These are phyloP conservation scores for Trachelipus rathkii DNA, from an alignment of 1,140 invertebrate genomes.

Conservation along the genomic window DNA sequence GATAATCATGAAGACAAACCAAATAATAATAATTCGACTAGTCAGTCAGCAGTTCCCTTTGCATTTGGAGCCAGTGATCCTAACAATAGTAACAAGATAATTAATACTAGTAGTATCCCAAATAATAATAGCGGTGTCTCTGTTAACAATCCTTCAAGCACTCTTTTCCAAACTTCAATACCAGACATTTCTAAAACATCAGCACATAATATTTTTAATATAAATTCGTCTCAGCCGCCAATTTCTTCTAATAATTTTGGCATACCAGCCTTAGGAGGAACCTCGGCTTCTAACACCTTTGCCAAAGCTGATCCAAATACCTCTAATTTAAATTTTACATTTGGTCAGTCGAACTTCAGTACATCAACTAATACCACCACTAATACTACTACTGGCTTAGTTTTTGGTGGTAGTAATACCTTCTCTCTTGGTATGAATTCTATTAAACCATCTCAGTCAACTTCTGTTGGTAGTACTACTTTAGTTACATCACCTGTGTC, in stretches of 20 bases:
- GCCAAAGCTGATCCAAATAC: background rate
- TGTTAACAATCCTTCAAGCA: no score
- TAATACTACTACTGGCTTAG: background rate
- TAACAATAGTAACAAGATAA: background rate
- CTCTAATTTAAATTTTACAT: background rate
- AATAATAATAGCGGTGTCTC: no score
- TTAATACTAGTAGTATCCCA: no score
- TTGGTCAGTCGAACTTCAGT: background rate
- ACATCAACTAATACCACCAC: background rate
- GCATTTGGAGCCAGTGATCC: background rate
- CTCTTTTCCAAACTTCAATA: background rate
- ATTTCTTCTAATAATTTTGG: background rate
- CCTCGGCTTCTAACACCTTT: background rate
- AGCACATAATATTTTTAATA: background rate
- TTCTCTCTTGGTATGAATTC: background rate
- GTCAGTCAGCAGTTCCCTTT: background rate
- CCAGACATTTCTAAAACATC: background rate
- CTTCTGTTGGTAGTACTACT: no score
- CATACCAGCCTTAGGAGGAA: background rate
- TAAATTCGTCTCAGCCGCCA: background rate
- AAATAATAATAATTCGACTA: background rate
- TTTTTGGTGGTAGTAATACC: background rate
- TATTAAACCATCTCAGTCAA: background rate
- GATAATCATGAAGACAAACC: background rate
- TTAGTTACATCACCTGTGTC: background rate